These are phyloP conservation scores for Ditylenchus weischeri DNA, from an alignment of 2,888 invertebrate species.

Conservation along the genomic window DNA sequence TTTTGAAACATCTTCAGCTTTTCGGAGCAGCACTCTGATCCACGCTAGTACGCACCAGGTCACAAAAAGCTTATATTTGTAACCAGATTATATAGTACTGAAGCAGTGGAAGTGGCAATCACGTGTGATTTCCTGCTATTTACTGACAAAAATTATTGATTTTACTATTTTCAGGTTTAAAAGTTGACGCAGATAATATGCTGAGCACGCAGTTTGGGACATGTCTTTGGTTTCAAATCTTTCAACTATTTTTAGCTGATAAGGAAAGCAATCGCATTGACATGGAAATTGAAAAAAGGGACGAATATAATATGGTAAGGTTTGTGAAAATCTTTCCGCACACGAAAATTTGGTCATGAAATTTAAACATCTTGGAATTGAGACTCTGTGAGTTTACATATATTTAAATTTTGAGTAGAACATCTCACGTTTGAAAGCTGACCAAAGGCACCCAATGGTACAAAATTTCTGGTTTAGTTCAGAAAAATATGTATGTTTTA, in stretches of 20 bases:
- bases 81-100: too few relatives aligned
- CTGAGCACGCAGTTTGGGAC: slow-evolving; percentile 74
- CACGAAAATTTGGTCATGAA: slow-evolving; percentile 23
- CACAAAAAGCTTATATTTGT: too few relatives aligned
- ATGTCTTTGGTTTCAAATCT: slow-evolving; percentile 85
- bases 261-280: slow-evolving; percentile 67
- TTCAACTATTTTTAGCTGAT: slow-evolving; percentile 62
- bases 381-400: slow-evolving; percentile 16
- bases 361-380: slow-evolving; percentile 20
- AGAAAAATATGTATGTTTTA: too few relatives aligned
- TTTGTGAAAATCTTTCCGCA: slow-evolving; percentile 8
- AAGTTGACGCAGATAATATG: slow-evolving; percentile 72
- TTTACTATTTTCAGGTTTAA: slow-evolving; percentile 80
- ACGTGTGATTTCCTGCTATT: slow-evolving; percentile 6
- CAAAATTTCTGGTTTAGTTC: too few relatives aligned
- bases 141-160: background rate
- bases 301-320: background rate
- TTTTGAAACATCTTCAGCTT: too few relatives aligned
- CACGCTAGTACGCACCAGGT: too few relatives aligned
- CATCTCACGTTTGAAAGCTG: too few relatives aligned
- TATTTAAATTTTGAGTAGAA: too few relatives aligned
- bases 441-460: too few relatives aligned
- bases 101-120: slow-evolving; percentile 70
- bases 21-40: too few relatives aligned
- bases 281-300: slow-evolving; percentile 7